phyloP scores from a whole-genome alignment of 2,113 vertebrate genomes.

The Uropsilus gracilis region DNA sequence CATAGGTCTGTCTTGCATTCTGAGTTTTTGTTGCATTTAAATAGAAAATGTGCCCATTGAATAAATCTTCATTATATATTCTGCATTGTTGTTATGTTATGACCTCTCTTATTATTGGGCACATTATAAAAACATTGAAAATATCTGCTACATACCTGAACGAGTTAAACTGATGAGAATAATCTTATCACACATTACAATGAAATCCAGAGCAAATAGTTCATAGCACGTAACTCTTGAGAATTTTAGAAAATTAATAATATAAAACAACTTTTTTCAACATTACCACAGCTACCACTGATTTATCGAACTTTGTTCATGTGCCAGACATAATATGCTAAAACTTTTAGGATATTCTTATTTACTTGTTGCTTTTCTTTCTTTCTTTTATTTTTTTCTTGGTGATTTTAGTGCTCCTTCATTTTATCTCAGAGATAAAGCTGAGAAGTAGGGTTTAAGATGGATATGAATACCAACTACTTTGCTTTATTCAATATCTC shows the following conservation, averaged over 20 bases:
- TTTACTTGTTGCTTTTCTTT: not conserved
- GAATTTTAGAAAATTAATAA: not conserved
- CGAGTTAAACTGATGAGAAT: not conserved
- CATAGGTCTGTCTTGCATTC: not conserved
- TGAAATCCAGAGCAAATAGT: not conserved
- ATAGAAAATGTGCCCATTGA: not conserved
- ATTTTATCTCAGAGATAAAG: not conserved
- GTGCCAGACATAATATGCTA: not conserved
- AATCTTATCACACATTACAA: not conserved
- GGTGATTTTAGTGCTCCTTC: not conserved
- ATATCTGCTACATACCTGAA: not conserved
- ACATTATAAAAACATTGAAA: not conserved
- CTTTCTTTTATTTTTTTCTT: too few relatives aligned
- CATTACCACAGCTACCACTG: not conserved
- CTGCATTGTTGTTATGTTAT: not conserved
- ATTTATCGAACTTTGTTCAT: not conserved
- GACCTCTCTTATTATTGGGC: not conserved
- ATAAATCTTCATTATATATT: not conserved
- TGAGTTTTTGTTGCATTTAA: not conserved
- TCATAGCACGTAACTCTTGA: not conserved
- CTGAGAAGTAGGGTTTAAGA: not conserved
- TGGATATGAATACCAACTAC: not conserved
- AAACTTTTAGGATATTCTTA: not conserved
- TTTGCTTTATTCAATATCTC: not conserved
- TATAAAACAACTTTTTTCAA: not conserved